Base-by-base conservation (phyloP, 2,113 vertebrate genomes). In the Phalacrocorax brasilianus region DNA sequence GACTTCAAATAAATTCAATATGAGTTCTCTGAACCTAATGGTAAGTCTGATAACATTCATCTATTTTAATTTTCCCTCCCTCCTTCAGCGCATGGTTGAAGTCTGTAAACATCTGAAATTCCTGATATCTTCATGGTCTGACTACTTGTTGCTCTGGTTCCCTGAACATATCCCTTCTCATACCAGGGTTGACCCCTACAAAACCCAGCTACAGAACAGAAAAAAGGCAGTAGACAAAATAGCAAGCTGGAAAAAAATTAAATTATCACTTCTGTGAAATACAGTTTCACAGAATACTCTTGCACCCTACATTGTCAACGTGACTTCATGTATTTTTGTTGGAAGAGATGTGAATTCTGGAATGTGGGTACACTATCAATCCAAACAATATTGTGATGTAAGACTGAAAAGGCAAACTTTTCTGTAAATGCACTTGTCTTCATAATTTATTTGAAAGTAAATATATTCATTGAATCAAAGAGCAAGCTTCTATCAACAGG, bases 361-460 rank as follows among this genome's bases (percentile, higher is more conserved):
- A 91, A 77, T 61, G 44, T 56, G 21, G 22, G 17, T 81, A 79
- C 14, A 15, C 38, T 68, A 20, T 19, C 81, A 91, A 81, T 49
- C 42, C 38, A 92, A 94, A 61, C 21, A 61, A 33, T 28, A 67
- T 32, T 32, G 18, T 47, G 11, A 63, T 52, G 4, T 44, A 24
- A 80, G n/a, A 52, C 42, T 66, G 65, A 71, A 93, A 86, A 68
- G 11, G 49, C 16, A 67, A 82, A 55, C 8, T 59, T 79, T 49
- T 77, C 12, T 16, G 32, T 35, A 62, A 89, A 91, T 28, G 21
- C 17, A 52, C 18, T 70, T 75, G 9, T 66, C 59, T 88, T 79
- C 49, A 56, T 38, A 62, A 86, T 76, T 68, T 86, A 81, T 47
- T 88, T 88, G 44, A 78, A 84, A 93, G 56, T 47, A 89, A 94